Conservation (phyloP, 2,113 vertebrate species). For the Bungarus multicinctus region DNA sequence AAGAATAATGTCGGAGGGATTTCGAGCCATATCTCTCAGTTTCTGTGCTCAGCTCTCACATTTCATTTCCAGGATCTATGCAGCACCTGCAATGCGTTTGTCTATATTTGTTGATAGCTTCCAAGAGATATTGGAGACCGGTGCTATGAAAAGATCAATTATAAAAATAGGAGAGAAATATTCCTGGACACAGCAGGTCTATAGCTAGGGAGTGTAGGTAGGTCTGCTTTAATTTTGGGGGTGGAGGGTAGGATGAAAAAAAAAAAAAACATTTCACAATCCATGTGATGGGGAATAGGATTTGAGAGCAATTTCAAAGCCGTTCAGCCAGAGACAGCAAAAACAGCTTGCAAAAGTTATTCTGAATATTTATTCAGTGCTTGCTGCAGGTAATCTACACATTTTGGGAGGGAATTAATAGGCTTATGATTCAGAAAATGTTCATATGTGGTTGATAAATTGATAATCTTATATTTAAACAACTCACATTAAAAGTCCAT, state of each 20-base stretch:
- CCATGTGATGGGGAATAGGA: not conserved
- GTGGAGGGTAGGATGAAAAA: not conserved
- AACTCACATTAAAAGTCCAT: not conserved
- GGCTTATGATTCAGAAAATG: not conserved
- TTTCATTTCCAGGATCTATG: not conserved
- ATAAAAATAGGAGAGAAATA: not conserved
- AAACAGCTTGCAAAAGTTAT: not conserved
- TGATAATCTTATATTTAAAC: not conserved
- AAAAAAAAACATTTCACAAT: not conserved
- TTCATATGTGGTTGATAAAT: not conserved
- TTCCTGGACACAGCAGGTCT: not conserved
- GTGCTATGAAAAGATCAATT: not conserved
- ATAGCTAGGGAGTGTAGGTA: not conserved
- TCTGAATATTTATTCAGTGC: not conserved
- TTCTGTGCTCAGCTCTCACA: not conserved
- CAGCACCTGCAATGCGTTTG: not conserved
- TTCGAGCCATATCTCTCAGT: not conserved
- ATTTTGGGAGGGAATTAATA: not conserved
- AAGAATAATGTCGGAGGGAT: not conserved
- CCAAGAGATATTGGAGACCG: not conserved
- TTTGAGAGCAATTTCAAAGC: not conserved
- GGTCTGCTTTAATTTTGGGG: not conserved
- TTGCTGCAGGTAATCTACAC: not conserved
- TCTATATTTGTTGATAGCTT: not conserved
- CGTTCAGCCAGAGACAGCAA: not conserved